phyloP scores from a whole-genome alignment of 2,888 invertebrate species.

The Ectobius pallidus region DNA sequence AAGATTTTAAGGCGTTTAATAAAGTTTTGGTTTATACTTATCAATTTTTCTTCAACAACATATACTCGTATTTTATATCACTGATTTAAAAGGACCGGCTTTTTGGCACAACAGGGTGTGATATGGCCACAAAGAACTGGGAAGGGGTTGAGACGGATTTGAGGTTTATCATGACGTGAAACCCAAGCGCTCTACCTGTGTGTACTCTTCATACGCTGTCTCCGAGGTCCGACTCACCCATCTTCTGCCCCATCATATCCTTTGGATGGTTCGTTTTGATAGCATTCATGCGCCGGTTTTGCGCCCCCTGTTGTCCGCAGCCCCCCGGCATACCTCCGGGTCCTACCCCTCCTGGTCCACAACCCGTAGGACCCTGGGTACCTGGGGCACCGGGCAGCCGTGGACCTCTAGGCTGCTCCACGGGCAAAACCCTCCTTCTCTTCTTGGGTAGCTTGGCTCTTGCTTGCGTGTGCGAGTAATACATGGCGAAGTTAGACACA shows the following conservation, averaged over 20 bases:
- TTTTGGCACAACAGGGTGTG: too few relatives aligned
- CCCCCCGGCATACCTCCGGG: slow-evolving; percentile 54
- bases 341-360: slow-evolving; percentile 48
- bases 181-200: not conserved
- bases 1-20: too few relatives aligned
- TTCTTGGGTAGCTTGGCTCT: slow-evolving; percentile 99
- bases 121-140: not conserved
- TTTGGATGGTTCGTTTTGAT: slow-evolving; percentile 87
- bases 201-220: too few relatives aligned
- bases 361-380: slow-evolving; percentile 53
- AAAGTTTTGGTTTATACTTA: too few relatives aligned
- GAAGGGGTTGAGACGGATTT: not conserved
- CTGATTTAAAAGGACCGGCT: too few relatives aligned
- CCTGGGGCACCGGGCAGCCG: slow-evolving; percentile 54
- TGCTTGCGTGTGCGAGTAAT: slow-evolving; percentile 93
- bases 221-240: slow-evolving; percentile 65
- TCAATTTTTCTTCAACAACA: too few relatives aligned
- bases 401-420: slow-evolving; percentile 85
- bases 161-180: not conserved
- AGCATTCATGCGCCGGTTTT: slow-evolving; percentile 78
- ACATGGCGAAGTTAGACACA: slow-evolving; percentile 98
- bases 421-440: slow-evolving; percentile 93
- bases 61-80: too few relatives aligned
- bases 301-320: slow-evolving; percentile 52
- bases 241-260: slow-evolving; percentile 77